Evolutionary conservation across 2,888 invertebrate genomes (phyloP), one percentile per base, ranked within the genome.

Genomic region (Sepioteuthis lessoniana): DNA sequence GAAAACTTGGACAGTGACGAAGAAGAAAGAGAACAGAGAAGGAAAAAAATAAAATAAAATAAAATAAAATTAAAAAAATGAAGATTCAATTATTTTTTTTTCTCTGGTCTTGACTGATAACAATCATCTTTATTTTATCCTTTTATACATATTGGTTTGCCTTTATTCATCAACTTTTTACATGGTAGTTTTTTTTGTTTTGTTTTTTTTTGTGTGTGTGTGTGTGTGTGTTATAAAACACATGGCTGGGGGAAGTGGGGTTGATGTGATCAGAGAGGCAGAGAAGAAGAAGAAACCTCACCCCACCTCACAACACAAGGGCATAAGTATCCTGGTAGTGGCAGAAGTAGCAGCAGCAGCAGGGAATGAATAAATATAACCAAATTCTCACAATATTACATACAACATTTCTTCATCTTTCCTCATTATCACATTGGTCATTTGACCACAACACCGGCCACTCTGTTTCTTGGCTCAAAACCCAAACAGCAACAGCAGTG

Each of bases 321-420:
- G 16, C n/a, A 76, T 76, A 35, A 76, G 76, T n/a, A 76, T 76
- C 76, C n/a, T 76, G 35, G n/a, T 16, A 19, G 76, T 25, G 25
- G 4, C 76, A 76, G 28, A 31, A 76, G 76, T 13, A 28, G 76
- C 25, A 35, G 38, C 91, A 42, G 16, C 42, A 38, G 10, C 42
- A 47, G 31, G 42, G 31, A 91, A 42, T 46, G 47, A 91, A 91
- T 47, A 42, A 91, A 47, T 47, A 91, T 91, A 91, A 91, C n/a
- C 42, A 91, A 46, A 46, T 91, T n/a, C 19, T 42, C 47, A 46
- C 91, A 38, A 42, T 13, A 46, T 47, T 19, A 91, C 42, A 42
- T 91, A 91, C 91, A 38, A 46, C 42, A 47, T 13, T 28, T 91
- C 31, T 46, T 91, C 91, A 91, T 38, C 38, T 37, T 21, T 37